phyloP scores from a whole-genome alignment of 2,113 vertebrate species.

The Anhinga anhinga region DNA sequence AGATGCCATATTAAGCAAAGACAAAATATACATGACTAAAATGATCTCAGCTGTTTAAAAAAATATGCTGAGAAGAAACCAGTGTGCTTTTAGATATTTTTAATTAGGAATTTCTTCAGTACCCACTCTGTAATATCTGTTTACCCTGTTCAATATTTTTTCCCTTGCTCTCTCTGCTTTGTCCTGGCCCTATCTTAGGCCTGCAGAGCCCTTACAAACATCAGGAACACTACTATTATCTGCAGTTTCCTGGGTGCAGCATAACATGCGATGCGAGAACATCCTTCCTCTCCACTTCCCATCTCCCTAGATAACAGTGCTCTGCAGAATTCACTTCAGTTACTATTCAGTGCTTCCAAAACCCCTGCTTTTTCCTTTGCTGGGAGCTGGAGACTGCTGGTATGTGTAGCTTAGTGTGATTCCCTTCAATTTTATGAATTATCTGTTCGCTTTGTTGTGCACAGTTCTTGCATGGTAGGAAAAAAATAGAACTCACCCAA shows the following conservation, averaged over 20 bases:
- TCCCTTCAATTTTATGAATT: not conserved
- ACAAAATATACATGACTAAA: not conserved
- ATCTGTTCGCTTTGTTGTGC: not conserved
- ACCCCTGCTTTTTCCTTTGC: not conserved
- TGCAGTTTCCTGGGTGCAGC: not conserved
- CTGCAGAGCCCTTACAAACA: not conserved
- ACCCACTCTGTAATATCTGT: not conserved
- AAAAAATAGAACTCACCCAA: not conserved
- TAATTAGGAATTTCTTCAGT: not conserved
- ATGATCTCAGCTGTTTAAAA: not conserved
- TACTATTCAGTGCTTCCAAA: not conserved
- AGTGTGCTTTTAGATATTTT: not conserved
- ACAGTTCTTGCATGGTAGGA: not conserved
- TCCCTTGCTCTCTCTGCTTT: not conserved
- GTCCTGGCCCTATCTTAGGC: not conserved
- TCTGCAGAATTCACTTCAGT: not conserved
- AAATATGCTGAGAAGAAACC: not conserved
- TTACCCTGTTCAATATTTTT: not conserved
- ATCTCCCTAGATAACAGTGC: not conserved
- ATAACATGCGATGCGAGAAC: not conserved
- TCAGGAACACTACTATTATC: not conserved
- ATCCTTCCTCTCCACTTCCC: not conserved
- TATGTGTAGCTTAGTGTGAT: not conserved
- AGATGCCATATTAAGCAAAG: not conserved
- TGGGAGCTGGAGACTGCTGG: not conserved